These are phyloP conservation scores for Trematomus loennbergii DNA, from an alignment of 2,113 vertebrate genomes.

Conservation along the genomic window DNA sequence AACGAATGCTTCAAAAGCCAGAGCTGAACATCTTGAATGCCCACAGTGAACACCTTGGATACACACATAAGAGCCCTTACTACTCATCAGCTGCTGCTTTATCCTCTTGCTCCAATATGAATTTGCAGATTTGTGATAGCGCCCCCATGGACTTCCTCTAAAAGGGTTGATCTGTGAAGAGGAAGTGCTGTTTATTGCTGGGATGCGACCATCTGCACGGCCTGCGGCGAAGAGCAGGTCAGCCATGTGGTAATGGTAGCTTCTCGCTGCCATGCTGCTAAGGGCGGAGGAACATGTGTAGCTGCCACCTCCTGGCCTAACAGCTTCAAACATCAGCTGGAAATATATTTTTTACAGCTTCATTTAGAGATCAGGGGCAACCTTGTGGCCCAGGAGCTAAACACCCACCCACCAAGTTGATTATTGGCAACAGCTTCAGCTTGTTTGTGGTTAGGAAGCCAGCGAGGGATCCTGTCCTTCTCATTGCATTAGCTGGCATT, in stretches of 20 bases:
- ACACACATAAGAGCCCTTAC: neutral
- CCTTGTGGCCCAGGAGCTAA: neutral
- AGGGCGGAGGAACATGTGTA: constrained; percentile 19
- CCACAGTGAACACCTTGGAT: neutral
- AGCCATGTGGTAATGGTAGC: constrained; percentile 46
- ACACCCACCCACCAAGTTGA: neutral
- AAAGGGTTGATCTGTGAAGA: constrained; percentile 9
- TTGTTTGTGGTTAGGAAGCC: constrained; percentile 9
- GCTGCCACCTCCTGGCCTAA: constrained; percentile 17
- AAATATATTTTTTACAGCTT: neutral
- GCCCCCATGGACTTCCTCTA: neutral
- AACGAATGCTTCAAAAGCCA: neutral
- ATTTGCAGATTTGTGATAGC: neutral
- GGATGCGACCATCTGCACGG: constrained; percentile 35
- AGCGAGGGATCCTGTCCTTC: neutral
- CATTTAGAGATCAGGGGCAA: neutral
- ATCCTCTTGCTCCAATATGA: neutral
- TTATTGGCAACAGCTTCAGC: neutral
- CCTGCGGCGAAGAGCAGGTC: constrained; percentile 39
- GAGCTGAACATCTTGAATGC: neutral
- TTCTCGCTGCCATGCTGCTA: constrained; percentile 23
- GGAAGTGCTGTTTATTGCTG: constrained; percentile 15
- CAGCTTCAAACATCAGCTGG: constrained; percentile 11
- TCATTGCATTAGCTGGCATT: neutral
- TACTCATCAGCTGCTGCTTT: constrained; percentile 2